Base-by-base conservation (phyloP, 2,113 vertebrate species). In the Etheostoma spectabile region DNA sequence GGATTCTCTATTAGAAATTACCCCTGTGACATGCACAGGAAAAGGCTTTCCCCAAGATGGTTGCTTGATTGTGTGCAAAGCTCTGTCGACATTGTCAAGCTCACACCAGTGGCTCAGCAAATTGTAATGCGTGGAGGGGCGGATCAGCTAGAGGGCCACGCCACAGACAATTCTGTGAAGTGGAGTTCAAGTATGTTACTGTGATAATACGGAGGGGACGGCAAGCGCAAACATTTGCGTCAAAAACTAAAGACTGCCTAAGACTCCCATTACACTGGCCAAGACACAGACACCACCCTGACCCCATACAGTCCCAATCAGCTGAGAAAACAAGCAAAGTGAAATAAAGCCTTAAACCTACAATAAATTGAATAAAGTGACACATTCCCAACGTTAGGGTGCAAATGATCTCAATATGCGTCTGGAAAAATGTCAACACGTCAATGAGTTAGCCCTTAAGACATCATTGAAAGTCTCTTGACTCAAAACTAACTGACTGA, bases 1-100 rank as follows among this genome's bases (percentile, higher is more conserved):
- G 14, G 19, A 51, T 79, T 82, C 73, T 68, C 22, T 24, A 79
- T 75, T 67, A 59, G 66, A 69, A 88, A 52, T 45, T 56, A 78
- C 45, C 48, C 38, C 73, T n/a, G 35, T 83, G 61, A 73, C 65
- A 76, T 30, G 49, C 49, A 80, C 78, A 89, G 86, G 85, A 89
- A 92, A 76, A 83, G 38, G 56, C 69, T 82, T 85, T 82, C 70
- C 78, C 76, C 38, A 38, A 74, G 42, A 64, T 77, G 76, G 62
- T 66, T 52, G 72, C 68, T 65, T 53, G 65, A 90, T 77, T 83
- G 48, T 83, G 48, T 65, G 21, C 48, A 52, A 79, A 30, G 67
- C 45, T 69, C 27, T 38, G 33, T 15, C 38, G 30, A 51, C 60
- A 10, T 65, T 30, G 74, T 81, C 57, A 76, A 67, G 59, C 87